Percentiles rank a stretch among this genome's conserved stretches.
These are phyloP conservation scores for Apostichopus japonicus DNA, from an alignment of 35 echinoderm and acorn worm genomes.

Conservation along the genomic window DNA sequence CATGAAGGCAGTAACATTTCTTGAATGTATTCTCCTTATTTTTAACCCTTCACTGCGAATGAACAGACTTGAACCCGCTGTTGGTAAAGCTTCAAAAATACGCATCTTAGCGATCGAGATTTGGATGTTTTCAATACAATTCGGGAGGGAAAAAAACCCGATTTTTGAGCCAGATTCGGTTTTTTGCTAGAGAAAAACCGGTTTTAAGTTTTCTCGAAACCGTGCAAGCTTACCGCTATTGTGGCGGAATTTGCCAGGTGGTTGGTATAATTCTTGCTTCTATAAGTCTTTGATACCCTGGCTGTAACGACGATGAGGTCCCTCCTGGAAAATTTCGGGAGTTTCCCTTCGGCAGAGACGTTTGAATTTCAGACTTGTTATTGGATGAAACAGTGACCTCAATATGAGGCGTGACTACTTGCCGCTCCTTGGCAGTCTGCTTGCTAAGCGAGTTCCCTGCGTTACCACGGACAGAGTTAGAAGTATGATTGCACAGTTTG, in stretches of 20 bases:
- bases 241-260: conserved; percentile 38
- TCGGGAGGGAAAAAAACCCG: no score
- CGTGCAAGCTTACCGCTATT: no score
- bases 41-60: no score
- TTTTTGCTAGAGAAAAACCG: no score
- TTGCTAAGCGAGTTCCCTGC: conserved; percentile 7
- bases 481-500: conserved; percentile 47
- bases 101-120: no score
- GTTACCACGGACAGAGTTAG: background rate
- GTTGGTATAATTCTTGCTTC: conserved; percentile 15
- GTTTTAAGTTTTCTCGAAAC: no score
- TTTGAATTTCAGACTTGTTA: conserved; percentile 48
- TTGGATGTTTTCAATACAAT: no score
- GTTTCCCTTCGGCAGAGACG: conserved; percentile 11
- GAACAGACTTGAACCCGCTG: no score
- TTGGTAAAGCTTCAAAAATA: no score
- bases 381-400: conserved; percentile 51
- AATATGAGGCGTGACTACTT: conserved; percentile 39
- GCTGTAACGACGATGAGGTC: conserved; percentile 13
- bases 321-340: background rate
- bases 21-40: no score
- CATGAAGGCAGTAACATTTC: no score
- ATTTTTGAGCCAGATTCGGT: no score
- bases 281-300: conserved; percentile 33
- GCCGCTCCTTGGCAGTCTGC: conserved; percentile 11